Base-by-base conservation (phyloP, 2,888 invertebrate genomes). In the Leptinotarsa juncta region DNA sequence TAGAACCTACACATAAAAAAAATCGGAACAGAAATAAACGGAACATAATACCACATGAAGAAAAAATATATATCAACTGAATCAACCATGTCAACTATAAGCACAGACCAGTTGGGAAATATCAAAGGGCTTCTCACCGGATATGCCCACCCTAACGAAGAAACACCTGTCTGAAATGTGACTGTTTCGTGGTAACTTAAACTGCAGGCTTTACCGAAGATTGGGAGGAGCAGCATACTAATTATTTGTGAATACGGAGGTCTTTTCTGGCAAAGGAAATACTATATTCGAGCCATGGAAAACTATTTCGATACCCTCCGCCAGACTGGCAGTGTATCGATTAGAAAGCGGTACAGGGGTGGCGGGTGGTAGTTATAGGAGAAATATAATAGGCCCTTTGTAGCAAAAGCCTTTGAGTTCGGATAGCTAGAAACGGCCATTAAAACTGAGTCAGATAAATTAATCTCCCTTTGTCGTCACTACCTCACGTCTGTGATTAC, bases 71-170 rank as follows among this genome's bases (percentile, higher is more conserved):
- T 42, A 42, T 10, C 10, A 42, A 42, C 42, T 42, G 26, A 57
- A 57, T 57, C 16, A 23, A 23, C 23, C 57, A 4, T 23, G 57
- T 23, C 23, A 23, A 57, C 23, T 15, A 4, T 23, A 20, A 23
- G 57, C 23, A 26, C 14, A 57, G 16, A 57, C 57, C 57, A 57
- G 57, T 4, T 57, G 57, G 14, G 57, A 15, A 57, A 57, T 15
- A 57, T 14, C 15, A 20, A 57, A 57, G 57, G 57, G 57, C 57
- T 18, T 57, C 57, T 57, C 57, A 57, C 57, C 57, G 57, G 57
- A 57, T 57, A 23, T 57, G 57, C 20, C 20, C 12, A 14, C 57
- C 23, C 57, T 57, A 15, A 57, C 23, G 23, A 57, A 57, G 20
- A 15, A 57, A 57, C 57, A 57, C 57, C 57, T 57, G 57, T 57